These are phyloP conservation scores for Notothenia rossii DNA, from an alignment of 2,113 vertebrate genomes.

Conservation along the genomic window DNA sequence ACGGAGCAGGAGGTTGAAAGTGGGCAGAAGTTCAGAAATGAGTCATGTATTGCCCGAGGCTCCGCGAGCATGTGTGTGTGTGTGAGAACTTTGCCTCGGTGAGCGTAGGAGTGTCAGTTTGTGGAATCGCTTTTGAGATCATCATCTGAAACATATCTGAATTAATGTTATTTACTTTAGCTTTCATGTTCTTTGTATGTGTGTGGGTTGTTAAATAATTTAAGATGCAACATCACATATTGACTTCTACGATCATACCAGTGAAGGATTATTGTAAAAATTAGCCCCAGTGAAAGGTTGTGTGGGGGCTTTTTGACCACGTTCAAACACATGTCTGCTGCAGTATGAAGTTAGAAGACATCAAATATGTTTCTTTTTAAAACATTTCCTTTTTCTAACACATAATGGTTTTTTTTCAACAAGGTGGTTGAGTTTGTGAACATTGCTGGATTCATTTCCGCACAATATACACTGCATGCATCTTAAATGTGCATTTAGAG, in stretches of 20 bases:
- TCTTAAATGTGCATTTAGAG: background rate
- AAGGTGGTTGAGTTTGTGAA: too few relatives aligned
- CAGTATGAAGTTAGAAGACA: background rate
- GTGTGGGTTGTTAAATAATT: background rate
- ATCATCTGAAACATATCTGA: constrained; percentile 14
- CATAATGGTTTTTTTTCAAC: background rate
- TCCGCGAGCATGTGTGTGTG: constrained; percentile 29
- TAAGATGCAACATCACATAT: background rate
- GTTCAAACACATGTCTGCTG: background rate
- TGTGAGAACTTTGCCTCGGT: constrained; percentile 3
- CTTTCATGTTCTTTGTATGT: background rate
- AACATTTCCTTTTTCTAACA: background rate
- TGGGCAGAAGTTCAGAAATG: constrained; percentile 61
- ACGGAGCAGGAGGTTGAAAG: constrained; percentile 59
- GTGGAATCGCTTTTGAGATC: constrained; percentile 24
- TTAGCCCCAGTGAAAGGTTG: background rate
- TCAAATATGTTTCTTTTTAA: background rate
- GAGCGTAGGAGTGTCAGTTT: constrained; percentile 30
- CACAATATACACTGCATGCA: background rate
- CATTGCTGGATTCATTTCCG: background rate
- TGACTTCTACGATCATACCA: background rate
- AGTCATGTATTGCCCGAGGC: constrained; percentile 45
- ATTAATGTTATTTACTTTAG: constrained; percentile 10
- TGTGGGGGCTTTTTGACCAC: background rate
- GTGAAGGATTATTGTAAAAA: background rate